Evolutionary conservation across 2,113 vertebrate genomes (phyloP).

Genomic region (Helogale parvula): DNA sequence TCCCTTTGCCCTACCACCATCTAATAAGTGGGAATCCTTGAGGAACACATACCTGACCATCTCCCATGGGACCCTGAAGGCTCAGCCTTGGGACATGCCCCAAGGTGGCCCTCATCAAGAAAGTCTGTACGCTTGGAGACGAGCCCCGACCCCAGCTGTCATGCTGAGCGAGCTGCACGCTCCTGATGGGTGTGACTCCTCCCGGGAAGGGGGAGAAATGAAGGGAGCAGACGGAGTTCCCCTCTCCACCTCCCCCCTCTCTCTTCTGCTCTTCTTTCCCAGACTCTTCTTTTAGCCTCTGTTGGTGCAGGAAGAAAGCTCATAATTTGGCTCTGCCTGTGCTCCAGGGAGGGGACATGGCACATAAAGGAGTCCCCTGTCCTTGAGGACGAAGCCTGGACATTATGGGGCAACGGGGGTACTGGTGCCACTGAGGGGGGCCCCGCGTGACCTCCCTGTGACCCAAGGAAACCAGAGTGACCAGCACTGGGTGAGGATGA

Average conservation of each 20-base stretch:
- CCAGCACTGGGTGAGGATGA: no score
- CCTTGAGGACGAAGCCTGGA: neutral
- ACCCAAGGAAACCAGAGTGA: neutral
- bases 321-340: fast-evolving
- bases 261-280: neutral
- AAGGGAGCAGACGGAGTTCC: fast-evolving
- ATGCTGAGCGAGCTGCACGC: neutral
- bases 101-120: neutral
- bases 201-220: neutral
- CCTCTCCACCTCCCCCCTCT: neutral
- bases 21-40: neutral
- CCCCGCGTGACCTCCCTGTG: neutral
- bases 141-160: neutral
- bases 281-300: neutral
- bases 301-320: neutral
- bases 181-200: neutral
- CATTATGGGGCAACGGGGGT: fast-evolving
- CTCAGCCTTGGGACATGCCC: neutral
- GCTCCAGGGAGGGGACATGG: neutral
- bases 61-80: neutral
- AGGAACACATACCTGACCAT: neutral
- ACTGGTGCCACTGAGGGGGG: neutral
- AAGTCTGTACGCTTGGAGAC: neutral
- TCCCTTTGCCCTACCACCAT: no score
- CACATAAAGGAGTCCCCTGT: neutral